phyloP scores from a whole-genome alignment of 2,113 vertebrate species.

The Myodes glareolus region DNA sequence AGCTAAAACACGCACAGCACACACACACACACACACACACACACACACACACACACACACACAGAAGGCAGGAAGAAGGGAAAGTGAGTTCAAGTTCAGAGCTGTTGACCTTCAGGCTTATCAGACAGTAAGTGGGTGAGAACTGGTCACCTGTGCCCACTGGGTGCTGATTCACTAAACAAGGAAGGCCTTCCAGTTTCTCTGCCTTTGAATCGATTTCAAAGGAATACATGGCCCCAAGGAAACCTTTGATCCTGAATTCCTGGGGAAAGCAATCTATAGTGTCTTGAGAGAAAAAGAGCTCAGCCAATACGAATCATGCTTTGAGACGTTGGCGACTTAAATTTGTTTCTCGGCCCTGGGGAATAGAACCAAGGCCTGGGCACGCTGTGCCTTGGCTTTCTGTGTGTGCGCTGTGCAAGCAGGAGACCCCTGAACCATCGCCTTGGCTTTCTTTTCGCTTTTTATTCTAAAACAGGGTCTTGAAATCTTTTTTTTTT shows the following conservation, averaged over 20 bases:
- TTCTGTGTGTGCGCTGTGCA: neutral
- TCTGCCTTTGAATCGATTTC: constrained; percentile 75
- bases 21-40: neutral
- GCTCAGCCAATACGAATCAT: constrained; percentile 39
- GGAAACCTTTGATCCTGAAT: constrained; percentile 74
- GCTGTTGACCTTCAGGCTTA: constrained; percentile 53
- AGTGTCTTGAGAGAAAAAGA: constrained; percentile 28
- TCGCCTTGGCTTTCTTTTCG: neutral
- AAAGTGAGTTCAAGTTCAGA: constrained; percentile 39
- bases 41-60: neutral
- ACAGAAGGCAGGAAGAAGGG: constrained; percentile 56
- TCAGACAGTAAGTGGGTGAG: constrained; percentile 38
- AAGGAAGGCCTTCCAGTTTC: constrained; percentile 49
- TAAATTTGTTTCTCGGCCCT: neutral
- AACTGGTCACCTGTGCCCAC: neutral
- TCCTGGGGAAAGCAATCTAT: constrained; percentile 67
- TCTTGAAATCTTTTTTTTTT: no score
- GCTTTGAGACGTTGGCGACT: neutral
- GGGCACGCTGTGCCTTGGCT: neutral
- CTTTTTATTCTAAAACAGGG: neutral
- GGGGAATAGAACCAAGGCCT: neutral
- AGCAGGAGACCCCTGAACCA: neutral
- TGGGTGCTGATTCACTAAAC: constrained; percentile 27
- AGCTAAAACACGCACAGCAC: constrained; percentile 28
- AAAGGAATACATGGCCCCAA: constrained; percentile 67